A percentile compares a stretch with the other conserved stretches of the same genome.
These are phyloP conservation scores for Drosophila kepulauana DNA, from an alignment of 1,140 invertebrate genomes.

Conservation along the genomic window DNA sequence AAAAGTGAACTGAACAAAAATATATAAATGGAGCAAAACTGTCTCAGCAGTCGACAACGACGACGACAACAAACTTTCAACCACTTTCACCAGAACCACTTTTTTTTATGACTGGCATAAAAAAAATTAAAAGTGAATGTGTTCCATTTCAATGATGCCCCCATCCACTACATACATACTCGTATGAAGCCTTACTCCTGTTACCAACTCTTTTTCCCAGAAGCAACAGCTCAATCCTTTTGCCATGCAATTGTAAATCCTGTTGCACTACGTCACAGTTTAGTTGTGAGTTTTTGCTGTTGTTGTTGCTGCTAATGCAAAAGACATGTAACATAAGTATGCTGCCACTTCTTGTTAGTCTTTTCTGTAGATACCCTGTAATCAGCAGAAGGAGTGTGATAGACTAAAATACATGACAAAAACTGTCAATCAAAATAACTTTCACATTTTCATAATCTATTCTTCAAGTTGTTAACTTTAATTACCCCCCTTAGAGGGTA, in stretches of 20 bases:
- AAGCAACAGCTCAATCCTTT: constrained; percentile 8
- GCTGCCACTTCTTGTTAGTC: constrained; percentile 1
- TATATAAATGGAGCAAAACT: constrained; percentile 13
- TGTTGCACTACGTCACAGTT: constrained; percentile 35
- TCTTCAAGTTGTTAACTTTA: no score
- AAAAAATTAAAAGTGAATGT: constrained; percentile 29
- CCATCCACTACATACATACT: background rate
- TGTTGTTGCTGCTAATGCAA: constrained; percentile 41
- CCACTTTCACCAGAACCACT: constrained; percentile 28
- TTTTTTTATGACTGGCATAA: constrained; percentile 36
- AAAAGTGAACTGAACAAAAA: constrained; percentile 6
- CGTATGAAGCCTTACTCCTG: background rate
- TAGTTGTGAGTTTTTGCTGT: constrained; percentile 15
- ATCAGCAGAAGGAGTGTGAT: background rate
- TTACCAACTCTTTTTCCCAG: background rate
- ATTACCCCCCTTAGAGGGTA: constrained; percentile 1
- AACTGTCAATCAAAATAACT: no score
- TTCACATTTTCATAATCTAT: no score
- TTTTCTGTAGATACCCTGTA: constrained; percentile 26
- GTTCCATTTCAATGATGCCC: constrained; percentile 21
- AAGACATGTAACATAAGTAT: constrained; percentile 45
- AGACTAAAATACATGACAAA: background rate
- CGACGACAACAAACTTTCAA: constrained; percentile 24
- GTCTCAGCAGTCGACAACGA: background rate
- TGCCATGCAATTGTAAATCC: constrained; percentile 17